Evolutionary conservation across 2,888 invertebrate species (phyloP).

Genomic region (Eupsilia transversa): DNA sequence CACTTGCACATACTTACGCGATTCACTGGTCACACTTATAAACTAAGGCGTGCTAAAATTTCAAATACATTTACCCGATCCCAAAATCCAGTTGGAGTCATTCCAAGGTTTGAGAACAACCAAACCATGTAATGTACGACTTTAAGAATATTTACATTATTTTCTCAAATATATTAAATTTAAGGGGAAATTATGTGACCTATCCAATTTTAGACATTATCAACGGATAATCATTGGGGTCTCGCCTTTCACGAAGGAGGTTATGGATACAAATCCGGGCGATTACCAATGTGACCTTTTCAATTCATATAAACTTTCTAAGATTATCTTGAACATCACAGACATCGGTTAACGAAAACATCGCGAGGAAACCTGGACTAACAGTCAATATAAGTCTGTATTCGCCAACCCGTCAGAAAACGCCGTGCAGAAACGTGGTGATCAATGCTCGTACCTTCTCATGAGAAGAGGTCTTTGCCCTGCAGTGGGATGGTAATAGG

Average conservation of each 20-base stretch:
- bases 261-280: not conserved
- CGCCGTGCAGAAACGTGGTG: too few relatives aligned
- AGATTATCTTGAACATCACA: not conserved
- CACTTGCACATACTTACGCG: not conserved
- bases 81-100: slow-evolving; percentile 35
- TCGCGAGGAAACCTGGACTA: not conserved
- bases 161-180: not conserved
- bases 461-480: not conserved
- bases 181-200: not conserved
- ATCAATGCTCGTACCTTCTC: not conserved
- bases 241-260: not conserved
- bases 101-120: slow-evolving; percentile 48
- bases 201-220: not conserved
- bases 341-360: not conserved
- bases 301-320: not conserved
- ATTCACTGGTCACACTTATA: not conserved
- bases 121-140: slow-evolving; percentile 2
- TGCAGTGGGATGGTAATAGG: not conserved
- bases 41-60: slow-evolving; percentile 21
- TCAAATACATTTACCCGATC: slow-evolving; percentile 12
- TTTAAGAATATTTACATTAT: not conserved
- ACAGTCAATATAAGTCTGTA: not conserved
- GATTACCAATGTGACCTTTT: not conserved
- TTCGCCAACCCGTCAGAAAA: not conserved
- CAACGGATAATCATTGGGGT: not conserved